Evolutionary conservation across 2,888 invertebrate genomes (phyloP).

Genomic region (Thymelicus acteon): DNA sequence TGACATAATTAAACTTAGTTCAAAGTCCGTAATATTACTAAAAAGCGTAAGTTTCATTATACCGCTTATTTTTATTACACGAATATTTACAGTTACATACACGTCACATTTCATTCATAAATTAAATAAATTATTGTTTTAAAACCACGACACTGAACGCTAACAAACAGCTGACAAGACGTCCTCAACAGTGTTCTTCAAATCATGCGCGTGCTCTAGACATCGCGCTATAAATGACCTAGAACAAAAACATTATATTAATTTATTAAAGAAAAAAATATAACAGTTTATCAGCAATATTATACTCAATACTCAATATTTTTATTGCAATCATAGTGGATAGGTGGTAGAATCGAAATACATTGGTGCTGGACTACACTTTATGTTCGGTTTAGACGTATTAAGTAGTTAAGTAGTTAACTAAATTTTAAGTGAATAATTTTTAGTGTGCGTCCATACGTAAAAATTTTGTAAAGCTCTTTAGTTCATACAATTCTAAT

Average conservation of each 20-base stretch:
- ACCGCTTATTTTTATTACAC: background rate
- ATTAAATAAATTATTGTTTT: background rate
- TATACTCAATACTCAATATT: no score
- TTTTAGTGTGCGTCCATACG: no score
- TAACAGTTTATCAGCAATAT: no score
- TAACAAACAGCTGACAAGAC: background rate
- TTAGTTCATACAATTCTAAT: no score
- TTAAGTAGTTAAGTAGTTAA: no score
- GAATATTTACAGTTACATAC: background rate
- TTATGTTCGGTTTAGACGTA: no score
- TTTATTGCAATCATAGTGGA: no score
- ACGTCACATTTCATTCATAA: background rate
- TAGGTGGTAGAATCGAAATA: no score
- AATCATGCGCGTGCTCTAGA: constrained; percentile 49
- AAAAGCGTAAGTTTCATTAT: background rate
- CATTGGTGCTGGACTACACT: no score
- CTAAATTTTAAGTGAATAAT: no score
- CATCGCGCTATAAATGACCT: constrained; percentile 56
- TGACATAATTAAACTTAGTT: background rate
- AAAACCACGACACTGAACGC: background rate
- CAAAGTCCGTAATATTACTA: background rate
- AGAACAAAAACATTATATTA: constrained; percentile 45
- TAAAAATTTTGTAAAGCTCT: no score
- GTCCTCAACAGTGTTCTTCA: constrained; percentile 39
- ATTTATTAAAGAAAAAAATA: background rate